Evolutionary conservation across 2,797 vertebrate genomes (phyloP), one percentile per base, ranked within the genome.

Genomic region (Odontamblyopus lacepedii): DNA sequence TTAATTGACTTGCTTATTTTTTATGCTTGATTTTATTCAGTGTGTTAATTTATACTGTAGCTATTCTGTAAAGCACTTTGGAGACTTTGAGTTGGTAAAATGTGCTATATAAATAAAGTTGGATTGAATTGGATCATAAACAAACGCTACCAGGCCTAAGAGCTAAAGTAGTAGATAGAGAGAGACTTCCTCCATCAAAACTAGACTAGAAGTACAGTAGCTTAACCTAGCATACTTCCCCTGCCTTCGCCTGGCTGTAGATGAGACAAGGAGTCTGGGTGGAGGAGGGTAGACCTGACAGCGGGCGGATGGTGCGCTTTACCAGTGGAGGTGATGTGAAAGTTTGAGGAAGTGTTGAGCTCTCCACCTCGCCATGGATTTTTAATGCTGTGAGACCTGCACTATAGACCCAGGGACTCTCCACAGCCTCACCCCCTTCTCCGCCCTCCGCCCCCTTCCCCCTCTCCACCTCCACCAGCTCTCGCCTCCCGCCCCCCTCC

Each of bases 341-440:
- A 88, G 88, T 87, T 82, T 56, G 84, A 23, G 82, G 80, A 80
- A 86, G 73, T 84, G 81, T 75, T 56, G 71, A 85, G 83, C 70
- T 67, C 83, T 83, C 83, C 87, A 89, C 86, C 87, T 90, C 84
- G 73, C 77, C 88, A 93, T 94, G 83, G 93, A 93, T 93, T 92
- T 93, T 94, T 93, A 91, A 94, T 94, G 90, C 85, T 79, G 82
- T 84, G 88, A 90, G 91, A 92, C 86, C 87, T 84, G 72, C 74
- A 64, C 80, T 70, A 48, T 48, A 83, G 84, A 75, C 84, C 84
- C 72, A 41, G 56, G 66, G 78, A 87, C 66, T 70, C 75, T 78
- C 68, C 72, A 68, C 62, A 35, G 71, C 60, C 41, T 48, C 44
- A 71, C 74, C 51, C 63, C 63, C 63, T 53, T 66, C 71, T 69